Base-by-base conservation (phyloP, 2,888 invertebrate species). In the Periphyllus acericola region DNA sequence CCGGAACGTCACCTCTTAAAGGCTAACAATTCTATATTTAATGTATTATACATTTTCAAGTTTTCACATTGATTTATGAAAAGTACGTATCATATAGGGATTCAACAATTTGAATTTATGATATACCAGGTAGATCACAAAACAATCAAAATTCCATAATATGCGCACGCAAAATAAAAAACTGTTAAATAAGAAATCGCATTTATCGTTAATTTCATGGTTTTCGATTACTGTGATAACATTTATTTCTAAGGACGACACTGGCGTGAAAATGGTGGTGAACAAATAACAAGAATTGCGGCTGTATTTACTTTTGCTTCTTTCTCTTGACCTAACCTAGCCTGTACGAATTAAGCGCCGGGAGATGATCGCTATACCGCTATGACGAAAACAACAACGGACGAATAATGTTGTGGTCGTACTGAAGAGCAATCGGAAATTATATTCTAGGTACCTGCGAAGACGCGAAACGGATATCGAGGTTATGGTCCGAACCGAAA, bases 401-500 rank as follows among this genome's bases (percentile, higher is more conserved):
- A 14, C 46, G 46, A 46, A 46, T 29, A 11, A 6, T 19, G 25
- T 17, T 34, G 66, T 4, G 80, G 80, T 66, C 60, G 60, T 32
- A 60, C 19, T 4, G 25, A 60, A 19, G 25, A 60, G 5, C 14
- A 52, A 11, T 52, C 17, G 52, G 25, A 60, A 1, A 17, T n/a
- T 68, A 68, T 29, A 66, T 66, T 66, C 19, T 55, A 55, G 17
- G 36, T 74, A 9, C 1, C 46, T 46, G 3, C 25, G 79, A 66
- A 66, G 19, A 66, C 60, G n/a, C 68, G 40, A 36, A 60, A 21
- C n/a, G 25, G 14, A 6, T 21, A 29, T 68, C 40, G 80, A 71
- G 81, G 71, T 46, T 83, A 55, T 55, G 52, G 71, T 52, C 17
- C 34, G 34, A 34, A 72, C 17, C 34, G 72, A 83, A 83, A 83